Conservation (phyloP, 2,113 vertebrate species). For the Campylorhamphus procurvoides region DNA sequence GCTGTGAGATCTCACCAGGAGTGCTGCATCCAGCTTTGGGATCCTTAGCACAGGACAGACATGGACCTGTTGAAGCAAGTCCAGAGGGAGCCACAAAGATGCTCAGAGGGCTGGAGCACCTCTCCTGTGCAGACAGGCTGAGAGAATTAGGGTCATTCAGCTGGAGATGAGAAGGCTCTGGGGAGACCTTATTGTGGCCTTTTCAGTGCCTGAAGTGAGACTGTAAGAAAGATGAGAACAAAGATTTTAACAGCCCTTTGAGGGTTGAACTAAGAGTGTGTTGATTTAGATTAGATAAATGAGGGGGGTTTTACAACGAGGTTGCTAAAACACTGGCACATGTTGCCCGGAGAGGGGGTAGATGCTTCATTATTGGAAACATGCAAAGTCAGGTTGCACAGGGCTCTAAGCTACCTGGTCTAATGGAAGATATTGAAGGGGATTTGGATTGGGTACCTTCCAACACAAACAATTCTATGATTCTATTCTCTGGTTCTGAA, state of each 20-base stretch:
- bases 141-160: background rate
- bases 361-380: too few relatives aligned
- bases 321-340: background rate
- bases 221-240: background rate
- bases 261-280: background rate
- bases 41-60: background rate
- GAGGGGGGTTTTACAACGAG: background rate
- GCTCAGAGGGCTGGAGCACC: background rate
- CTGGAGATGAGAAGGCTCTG: background rate
- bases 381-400: too few relatives aligned
- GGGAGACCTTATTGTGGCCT: background rate
- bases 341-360: background rate
- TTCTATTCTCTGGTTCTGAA: fast-evolving
- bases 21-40: background rate
- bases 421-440: background rate
- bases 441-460: background rate
- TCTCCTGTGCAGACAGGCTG: background rate
- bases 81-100: background rate
- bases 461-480: background rate
- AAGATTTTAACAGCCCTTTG: background rate
- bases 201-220: background rate
- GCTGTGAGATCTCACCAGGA: background rate
- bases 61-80: too few relatives aligned
- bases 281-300: background rate
- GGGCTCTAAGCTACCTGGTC: background rate